Evolutionary conservation across 2,113 vertebrate genomes (phyloP), one percentile per base, ranked within the genome.

Genomic region (Nothobranchius furzeri): DNA sequence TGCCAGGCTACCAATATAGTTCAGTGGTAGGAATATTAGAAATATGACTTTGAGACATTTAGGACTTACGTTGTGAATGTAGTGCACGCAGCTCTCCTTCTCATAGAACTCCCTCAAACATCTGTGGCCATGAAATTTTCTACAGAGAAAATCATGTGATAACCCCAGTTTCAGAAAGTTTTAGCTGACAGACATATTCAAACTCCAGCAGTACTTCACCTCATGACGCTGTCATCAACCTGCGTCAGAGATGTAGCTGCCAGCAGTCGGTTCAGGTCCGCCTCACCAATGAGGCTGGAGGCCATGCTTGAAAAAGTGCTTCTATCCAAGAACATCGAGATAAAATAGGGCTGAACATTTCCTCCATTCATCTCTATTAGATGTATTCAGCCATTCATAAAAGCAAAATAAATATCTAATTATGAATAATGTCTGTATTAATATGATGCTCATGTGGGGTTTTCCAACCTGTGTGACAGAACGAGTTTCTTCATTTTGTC

Each of bases 401-500:
- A 40, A 7, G 9, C 37, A 8, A 40, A 40, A 40, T 20, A 20
- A 20, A 20, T 20, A 20, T 20, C 20, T 20, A 20, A 20, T 20
- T 20, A 20, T 30, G 30, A 30, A 30, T 30, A 4, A 30, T 30
- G 30, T 30, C 30, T 3, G 2, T 30, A 30, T 30, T 30, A 30
- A 30, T 30, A 30, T 30, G 30, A 30, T 3, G 30, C 30, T 30
- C 30, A 20, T 20, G 30, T 30, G 30, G 30, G 30, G 1, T 30
- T 30, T 30, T 30, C 30, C 30, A 30, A 97, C 96, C 95, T 96
- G 91, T 98, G 96, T 1, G 93, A 93, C 49, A 97, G 92, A 81
- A 98, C 95, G 73, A 98, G 95, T 85, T 94, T 96, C 92, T 96
- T 98, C 95, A 98, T 95, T 83, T 96, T 96, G 81, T 93, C 94